Conservation (phyloP, 1,140 invertebrate genomes). For the Cotesia vestalis region DNA sequence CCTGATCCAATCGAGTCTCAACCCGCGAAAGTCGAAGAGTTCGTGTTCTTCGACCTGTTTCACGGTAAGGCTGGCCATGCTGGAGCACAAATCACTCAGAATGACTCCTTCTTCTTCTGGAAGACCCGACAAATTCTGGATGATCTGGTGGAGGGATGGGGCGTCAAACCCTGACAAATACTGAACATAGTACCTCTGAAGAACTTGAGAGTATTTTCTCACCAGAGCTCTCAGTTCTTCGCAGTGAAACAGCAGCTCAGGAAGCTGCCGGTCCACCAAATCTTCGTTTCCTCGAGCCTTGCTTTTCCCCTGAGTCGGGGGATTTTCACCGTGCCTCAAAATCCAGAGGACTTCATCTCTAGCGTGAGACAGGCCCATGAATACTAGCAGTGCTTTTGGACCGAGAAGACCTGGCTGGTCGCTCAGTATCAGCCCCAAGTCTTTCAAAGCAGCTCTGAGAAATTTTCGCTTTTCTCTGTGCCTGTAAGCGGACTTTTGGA, state of each 20-base stretch:
- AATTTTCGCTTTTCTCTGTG: slow-evolving; percentile 97
- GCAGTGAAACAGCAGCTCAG: slow-evolving; percentile 97
- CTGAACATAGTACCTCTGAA: slow-evolving; percentile 98
- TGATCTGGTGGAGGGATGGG: slow-evolving; percentile 88
- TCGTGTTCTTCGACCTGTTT: slow-evolving; percentile 98
- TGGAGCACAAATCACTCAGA: slow-evolving; percentile 91
- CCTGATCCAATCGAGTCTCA: slow-evolving; percentile 97
- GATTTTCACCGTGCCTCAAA: slow-evolving; percentile 94
- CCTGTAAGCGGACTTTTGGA: slow-evolving; percentile 89
- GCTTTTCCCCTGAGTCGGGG: slow-evolving; percentile 82
- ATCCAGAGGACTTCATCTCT: slow-evolving; percentile 98
- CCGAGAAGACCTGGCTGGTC: slow-evolving; percentile 98
- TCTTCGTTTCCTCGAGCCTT: slow-evolving; percentile 90
- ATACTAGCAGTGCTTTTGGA: slow-evolving; percentile 95
- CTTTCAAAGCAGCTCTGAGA: slow-evolving; percentile 92
- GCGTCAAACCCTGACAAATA: slow-evolving; percentile 96
- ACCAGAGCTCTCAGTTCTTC: slow-evolving; percentile 94
- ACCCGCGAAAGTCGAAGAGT: slow-evolving; percentile 93
- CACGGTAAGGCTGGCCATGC: slow-evolving; percentile 85
- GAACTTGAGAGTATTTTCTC: slow-evolving; percentile 94
- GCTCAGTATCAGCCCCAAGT: slow-evolving; percentile 92
- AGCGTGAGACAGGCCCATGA: slow-evolving; percentile 94
- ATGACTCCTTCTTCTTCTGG: slow-evolving; percentile 96
- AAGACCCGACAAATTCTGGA: slow-evolving; percentile 85
- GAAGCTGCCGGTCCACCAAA: slow-evolving; percentile 91